Evolutionary conservation across 2,113 vertebrate genomes (phyloP).

Genomic region (Corydoras maculifer): DNA sequence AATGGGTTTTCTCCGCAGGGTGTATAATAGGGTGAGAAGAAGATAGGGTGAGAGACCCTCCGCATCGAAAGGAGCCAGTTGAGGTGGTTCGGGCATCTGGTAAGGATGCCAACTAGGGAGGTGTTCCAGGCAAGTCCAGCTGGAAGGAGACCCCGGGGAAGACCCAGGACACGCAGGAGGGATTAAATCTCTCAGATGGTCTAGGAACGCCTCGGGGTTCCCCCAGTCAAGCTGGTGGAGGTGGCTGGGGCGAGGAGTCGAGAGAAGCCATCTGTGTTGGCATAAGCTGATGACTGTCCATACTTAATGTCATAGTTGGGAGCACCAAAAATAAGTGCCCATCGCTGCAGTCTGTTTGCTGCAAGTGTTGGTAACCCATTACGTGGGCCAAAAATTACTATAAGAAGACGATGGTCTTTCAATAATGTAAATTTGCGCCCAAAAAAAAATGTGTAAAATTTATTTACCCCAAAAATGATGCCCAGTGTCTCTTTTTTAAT

Average conservation of each 20-base stretch:
- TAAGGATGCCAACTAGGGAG: no score
- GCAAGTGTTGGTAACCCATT: slow-evolving; percentile 19
- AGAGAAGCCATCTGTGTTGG: slow-evolving; percentile 42
- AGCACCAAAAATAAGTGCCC: slow-evolving; percentile 7
- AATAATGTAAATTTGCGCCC: slow-evolving; percentile 20
- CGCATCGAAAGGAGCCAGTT: no score
- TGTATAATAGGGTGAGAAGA: no score
- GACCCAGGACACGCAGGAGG: no score
- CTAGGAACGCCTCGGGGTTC: no score
- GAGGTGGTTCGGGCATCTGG: no score
- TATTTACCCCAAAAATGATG: slow-evolving; percentile 19
- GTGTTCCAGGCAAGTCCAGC: no score
- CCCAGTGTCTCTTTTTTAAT: slow-evolving; percentile 19
- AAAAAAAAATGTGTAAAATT: slow-evolving; percentile 19
- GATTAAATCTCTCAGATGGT: no score
- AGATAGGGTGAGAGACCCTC: no score
- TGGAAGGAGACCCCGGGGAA: no score
- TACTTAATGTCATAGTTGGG: slow-evolving; percentile 12
- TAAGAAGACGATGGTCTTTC: slow-evolving; percentile 17
- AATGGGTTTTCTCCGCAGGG: no score
- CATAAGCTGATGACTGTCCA: slow-evolving; percentile 2
- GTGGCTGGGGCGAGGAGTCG: slow-evolving; percentile 14
- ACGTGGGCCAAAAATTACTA: background rate
- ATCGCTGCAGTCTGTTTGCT: slow-evolving; percentile 20
- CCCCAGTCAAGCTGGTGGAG: no score